Evolutionary conservation across 1,140 invertebrate genomes (phyloP), one percentile per base, ranked within the genome.

Genomic region (Temnothorax nylanderi): DNA sequence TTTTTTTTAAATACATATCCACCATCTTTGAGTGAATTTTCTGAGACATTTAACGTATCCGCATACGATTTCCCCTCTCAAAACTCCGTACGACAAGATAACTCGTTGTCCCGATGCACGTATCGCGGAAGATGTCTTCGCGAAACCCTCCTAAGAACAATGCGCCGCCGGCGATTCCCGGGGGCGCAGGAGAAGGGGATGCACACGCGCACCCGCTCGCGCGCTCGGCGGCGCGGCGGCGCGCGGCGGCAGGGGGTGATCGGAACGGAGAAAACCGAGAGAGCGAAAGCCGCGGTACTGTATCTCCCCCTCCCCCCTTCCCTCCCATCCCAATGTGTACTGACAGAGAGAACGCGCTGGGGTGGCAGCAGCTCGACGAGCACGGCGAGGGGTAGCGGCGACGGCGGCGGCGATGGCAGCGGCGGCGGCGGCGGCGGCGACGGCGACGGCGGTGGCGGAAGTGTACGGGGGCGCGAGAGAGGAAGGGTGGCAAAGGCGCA

Each of bases 401-500:
- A n/a, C 32, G 49, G 56, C 11, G 77, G 82, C 69, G 88, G 60
- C 60, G 85, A 54, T 32, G 49, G 56, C 56, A 77, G 54, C 32
- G 47, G 60, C 8, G 65, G n/a, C 32, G 44, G 58, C 11, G 77
- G 85, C 69, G 88, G 56, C 60, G 85, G 60, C 32, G 44, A 51
- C 11, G 77, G 85, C 69, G 88, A 49, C 60, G 85, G 60, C 37
- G 87, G 67, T n/a, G 88, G 69, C 67, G 81, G 56, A 67, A 62
- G 75, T 60, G 64, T 65, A 49, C 58, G 71, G 74, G 44, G 78
- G 49, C n/a, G 75, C 77, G 74, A 34, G 60, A 86, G 78, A 54
- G 72, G 72, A 60, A 81, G 87, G 89, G 87, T 85, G 86, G 87
- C 76, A 88, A 81, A 85, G 87, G 82, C 91, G 91, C 90, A 88